These are phyloP conservation scores for Hydropsyche betteni DNA, from an alignment of 2,888 invertebrate genomes.

Conservation along the genomic window DNA sequence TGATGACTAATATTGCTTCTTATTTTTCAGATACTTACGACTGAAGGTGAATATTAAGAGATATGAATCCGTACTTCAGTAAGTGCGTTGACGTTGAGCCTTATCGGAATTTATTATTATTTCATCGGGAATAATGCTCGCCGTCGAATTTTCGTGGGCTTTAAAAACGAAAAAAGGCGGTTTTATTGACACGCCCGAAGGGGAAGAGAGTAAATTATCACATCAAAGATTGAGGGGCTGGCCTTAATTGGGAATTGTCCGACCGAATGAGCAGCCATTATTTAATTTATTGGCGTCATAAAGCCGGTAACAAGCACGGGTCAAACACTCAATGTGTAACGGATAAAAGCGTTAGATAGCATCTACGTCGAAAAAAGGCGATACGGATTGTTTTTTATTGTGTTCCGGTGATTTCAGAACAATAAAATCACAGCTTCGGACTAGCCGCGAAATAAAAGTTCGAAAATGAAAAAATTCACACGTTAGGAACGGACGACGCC, in stretches of 20 bases:
- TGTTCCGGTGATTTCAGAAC: constrained; percentile 17
- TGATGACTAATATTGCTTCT: too few relatives aligned
- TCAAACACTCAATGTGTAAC: constrained; percentile 45
- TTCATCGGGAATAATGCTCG: constrained; percentile 31
- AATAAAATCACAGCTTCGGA: background rate
- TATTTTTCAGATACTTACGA: too few relatives aligned
- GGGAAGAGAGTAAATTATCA: constrained; percentile 37
- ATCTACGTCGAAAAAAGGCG: constrained; percentile 22
- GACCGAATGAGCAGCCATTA: constrained; percentile 48
- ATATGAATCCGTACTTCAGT: background rate
- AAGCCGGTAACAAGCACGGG: constrained; percentile 43
- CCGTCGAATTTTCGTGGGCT: constrained; percentile 37
- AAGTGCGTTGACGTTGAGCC: background rate
- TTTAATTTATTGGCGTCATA: constrained; percentile 50
- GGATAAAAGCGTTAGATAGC: constrained; percentile 39
- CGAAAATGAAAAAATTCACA: too few relatives aligned
- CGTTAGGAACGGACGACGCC: too few relatives aligned
- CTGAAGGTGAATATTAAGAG: too few relatives aligned
- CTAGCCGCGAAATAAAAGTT: background rate
- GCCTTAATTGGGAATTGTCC: constrained; percentile 49
- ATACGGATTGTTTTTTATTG: constrained; percentile 7
- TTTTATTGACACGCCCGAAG: constrained; percentile 39
- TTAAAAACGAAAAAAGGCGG: constrained; percentile 35
- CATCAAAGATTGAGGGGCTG: constrained; percentile 40
- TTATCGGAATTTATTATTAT: constrained; percentile 38